These are phyloP conservation scores for Cryptocephalus moraei DNA, from an alignment of 2,888 invertebrate genomes.

Conservation along the genomic window DNA sequence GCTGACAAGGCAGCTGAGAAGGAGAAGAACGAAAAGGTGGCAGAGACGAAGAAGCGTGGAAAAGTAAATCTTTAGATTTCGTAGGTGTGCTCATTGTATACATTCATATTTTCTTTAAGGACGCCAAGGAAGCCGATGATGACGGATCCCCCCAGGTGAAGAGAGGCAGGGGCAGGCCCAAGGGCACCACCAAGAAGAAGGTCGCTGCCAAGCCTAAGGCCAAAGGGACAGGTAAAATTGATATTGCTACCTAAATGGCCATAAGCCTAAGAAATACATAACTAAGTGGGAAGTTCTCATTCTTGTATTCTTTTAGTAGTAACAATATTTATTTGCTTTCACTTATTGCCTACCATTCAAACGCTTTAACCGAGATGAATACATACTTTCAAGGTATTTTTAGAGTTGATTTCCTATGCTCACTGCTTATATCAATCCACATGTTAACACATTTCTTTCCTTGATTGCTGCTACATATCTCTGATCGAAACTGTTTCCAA, in stretches of 20 bases:
- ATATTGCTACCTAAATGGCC: not conserved
- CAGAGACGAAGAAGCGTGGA: slow-evolving; percentile 22
- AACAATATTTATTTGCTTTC: too few relatives aligned
- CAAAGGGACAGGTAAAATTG: slow-evolving; percentile 18
- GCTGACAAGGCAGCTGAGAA: slow-evolving; percentile 21
- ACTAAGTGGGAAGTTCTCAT: not conserved
- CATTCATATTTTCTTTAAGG: not conserved
- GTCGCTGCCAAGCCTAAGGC: slow-evolving; percentile 33
- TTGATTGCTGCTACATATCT: not conserved
- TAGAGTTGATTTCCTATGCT: not conserved
- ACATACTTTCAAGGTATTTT: not conserved
- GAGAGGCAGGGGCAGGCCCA: slow-evolving; percentile 46
- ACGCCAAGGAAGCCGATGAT: slow-evolving; percentile 21
- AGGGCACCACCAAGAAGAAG: slow-evolving; percentile 44
- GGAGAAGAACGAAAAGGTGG: slow-evolving; percentile 19
- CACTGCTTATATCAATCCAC: not conserved
- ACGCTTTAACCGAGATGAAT: too few relatives aligned
- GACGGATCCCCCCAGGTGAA: slow-evolving; percentile 38
- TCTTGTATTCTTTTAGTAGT: not conserved
- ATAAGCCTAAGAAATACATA: too few relatives aligned
- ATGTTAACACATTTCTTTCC: not conserved
- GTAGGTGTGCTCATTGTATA: not conserved
- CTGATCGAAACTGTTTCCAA: not conserved
- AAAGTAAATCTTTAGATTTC: too few relatives aligned
- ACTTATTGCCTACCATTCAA: too few relatives aligned